A percentile compares a stretch with the other conserved stretches of the same genome.
Conservation (phyloP, 2,797 vertebrate species). For the Enteromius paludinosus region DNA sequence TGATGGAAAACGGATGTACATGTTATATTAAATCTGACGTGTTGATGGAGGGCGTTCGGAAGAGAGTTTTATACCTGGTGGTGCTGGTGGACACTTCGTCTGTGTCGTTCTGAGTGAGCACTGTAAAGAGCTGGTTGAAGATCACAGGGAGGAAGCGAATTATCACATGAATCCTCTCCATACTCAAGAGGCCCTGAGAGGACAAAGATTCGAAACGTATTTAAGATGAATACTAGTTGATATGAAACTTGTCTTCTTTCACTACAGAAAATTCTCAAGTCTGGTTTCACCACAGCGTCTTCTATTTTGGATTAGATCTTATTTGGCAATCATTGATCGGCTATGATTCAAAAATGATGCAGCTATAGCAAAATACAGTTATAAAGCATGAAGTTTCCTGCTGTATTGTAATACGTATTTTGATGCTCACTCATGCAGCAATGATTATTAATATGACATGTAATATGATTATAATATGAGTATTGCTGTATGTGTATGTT, state of each 20-base stretch:
- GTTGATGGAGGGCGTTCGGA: neutral
- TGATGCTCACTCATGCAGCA: neutral
- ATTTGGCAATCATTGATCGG: neutral
- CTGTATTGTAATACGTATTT: neutral
- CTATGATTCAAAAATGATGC: neutral
- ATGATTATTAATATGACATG: neutral
- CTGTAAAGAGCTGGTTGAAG: slow-evolving; percentile 95
- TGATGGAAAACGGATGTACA: slow-evolving; percentile 65
- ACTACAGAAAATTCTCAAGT: neutral
- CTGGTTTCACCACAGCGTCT: neutral
- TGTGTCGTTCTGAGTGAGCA: slow-evolving; percentile 89
- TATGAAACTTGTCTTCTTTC: neutral
- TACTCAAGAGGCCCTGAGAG: slow-evolving; percentile 89
- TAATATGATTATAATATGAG: neutral
- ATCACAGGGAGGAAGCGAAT: slow-evolving; percentile 94
- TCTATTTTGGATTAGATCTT: neutral
- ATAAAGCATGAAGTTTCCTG: neutral
- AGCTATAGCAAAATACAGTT: neutral
- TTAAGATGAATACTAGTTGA: neutral
- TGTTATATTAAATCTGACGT: neutral
- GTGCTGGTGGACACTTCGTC: slow-evolving; percentile 88
- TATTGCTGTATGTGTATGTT: neutral
- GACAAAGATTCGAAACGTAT: neutral
- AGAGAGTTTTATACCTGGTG: slow-evolving; percentile 84
- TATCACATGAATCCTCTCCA: slow-evolving; percentile 94